Base-by-base conservation (phyloP, 2,113 vertebrate species). In the Chascanopsetta lugubris region DNA sequence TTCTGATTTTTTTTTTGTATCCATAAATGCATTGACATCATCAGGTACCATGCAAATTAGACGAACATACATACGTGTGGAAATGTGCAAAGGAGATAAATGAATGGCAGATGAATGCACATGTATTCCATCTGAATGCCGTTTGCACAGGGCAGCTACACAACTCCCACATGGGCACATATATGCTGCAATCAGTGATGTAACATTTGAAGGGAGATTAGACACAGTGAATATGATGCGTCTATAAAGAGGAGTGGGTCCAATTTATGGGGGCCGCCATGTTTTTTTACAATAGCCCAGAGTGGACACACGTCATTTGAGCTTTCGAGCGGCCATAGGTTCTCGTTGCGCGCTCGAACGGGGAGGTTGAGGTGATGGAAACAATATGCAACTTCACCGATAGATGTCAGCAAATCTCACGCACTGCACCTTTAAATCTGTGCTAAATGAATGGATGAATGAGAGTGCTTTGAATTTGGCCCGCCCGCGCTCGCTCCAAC, bases 141-240 rank as follows among this genome's bases (percentile, higher is more conserved):
- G 25, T 51, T 32, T 68, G 58, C 53, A 64, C 8, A 1, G 6
- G 26, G 24, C 55, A 47, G 18, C 11, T 20, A 38, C 32, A 55
- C 9, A 42, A 27, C 11, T 22, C 4, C 46, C 53, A 9, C 9
- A 26, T 15, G 18, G 7, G 17, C 9, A 21, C 51, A 60, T 8
- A 38, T 46, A 15, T 18, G 12, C 42, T 42, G 36, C 11, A 6
- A 0, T 55, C 7, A 32, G 12, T 49, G 8, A 3, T 10, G 4
- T 40, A 20, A 61, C 32, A 38, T 12, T 36, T 29, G 9, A 24
- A 50, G 54, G 36, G 34, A 26, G 48, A 51, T 67, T 47, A 48
- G 67, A 46, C 29, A 53, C 6, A 18, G 25, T n/a, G 49, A 29
- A n/a, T n/a, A 60, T 25, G 27, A 61, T 69, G 27, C 38, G 46